These are phyloP conservation scores for Drosophila littoralis DNA, from an alignment of 1,140 invertebrate species.

Conservation along the genomic window DNA sequence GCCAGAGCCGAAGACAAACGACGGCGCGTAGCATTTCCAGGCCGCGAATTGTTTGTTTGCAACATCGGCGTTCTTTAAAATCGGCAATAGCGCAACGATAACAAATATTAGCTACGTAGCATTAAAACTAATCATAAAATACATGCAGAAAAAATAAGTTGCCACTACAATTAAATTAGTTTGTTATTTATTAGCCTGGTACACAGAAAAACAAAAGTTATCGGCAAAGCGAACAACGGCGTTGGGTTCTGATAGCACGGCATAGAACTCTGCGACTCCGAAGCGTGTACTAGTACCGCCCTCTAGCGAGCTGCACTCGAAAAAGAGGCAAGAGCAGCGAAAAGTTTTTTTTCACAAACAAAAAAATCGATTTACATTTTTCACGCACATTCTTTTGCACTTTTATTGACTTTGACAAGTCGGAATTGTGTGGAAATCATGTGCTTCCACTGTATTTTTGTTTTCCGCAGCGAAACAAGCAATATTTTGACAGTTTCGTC, in stretches of 20 bases:
- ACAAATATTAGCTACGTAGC: conserved; percentile 12
- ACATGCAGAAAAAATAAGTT: conserved; percentile 12
- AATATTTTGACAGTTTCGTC: conserved; percentile 66
- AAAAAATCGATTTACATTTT: conserved; percentile 83
- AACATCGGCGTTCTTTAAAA: conserved; percentile 41
- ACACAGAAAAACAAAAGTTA: conserved; percentile 19
- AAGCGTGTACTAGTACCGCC: conserved; percentile 42
- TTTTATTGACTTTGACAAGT: conserved; percentile 40
- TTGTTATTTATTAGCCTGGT: background rate
- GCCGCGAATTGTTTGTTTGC: conserved; percentile 44
- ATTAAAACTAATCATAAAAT: background rate
- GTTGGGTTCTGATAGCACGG: conserved; percentile 13
- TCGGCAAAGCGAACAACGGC: conserved; percentile 28
- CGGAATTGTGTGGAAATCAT: conserved; percentile 47
- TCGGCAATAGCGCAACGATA: conserved; percentile 29
- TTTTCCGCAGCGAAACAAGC: conserved; percentile 65
- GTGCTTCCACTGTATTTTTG: conserved; percentile 53
- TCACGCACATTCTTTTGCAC: conserved; percentile 77
- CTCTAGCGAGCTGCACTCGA: conserved; percentile 51
- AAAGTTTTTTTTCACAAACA: conserved; percentile 76
- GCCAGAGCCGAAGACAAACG: conserved; percentile 74
- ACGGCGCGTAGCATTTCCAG: conserved; percentile 59
- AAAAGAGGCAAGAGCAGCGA: conserved; percentile 35
- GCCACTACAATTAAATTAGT: conserved; percentile 7
- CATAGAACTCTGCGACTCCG: conserved; percentile 57